A percentile compares a stretch with the other conserved stretches of the same genome.
Conservation (phyloP, 2,888 invertebrate genomes). For the Conus canariensis region DNA sequence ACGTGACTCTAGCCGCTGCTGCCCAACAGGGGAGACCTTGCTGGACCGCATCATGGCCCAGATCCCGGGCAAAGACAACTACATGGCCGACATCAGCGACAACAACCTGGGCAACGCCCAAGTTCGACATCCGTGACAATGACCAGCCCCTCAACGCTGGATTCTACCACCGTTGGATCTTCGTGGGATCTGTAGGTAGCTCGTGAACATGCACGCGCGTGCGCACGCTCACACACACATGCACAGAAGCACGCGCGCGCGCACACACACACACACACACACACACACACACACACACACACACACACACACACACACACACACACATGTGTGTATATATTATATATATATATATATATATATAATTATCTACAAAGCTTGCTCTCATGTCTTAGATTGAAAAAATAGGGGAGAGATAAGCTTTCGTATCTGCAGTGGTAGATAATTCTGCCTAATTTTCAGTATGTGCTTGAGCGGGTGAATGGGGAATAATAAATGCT, state of each 20-base stretch:
- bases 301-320: neutral
- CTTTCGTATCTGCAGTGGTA: too few relatives aligned
- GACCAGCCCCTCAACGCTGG: slow-evolving; percentile 29
- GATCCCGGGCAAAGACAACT: slow-evolving; percentile 66
- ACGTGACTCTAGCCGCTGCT: too few relatives aligned
- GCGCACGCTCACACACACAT: neutral
- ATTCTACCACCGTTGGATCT: slow-evolving; percentile 34
- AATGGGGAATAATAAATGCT: too few relatives aligned
- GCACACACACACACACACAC: slow-evolving; percentile 1
- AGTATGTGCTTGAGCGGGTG: too few relatives aligned
- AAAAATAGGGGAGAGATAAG: too few relatives aligned
- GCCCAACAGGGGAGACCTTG: neutral
- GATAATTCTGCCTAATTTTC: too few relatives aligned
- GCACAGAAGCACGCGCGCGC: neutral
- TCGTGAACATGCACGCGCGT: neutral
- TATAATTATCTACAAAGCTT: too few relatives aligned
- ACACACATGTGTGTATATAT: too few relatives aligned
- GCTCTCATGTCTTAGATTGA: too few relatives aligned
- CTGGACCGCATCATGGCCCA: slow-evolving; percentile 54
- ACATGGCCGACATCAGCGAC: slow-evolving; percentile 55
- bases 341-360: too few relatives aligned
- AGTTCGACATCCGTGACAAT: slow-evolving; percentile 35
- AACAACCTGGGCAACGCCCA: slow-evolving; percentile 50
- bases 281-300: slow-evolving; percentile 1
- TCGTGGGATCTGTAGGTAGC: neutral